Conservation (phyloP, 2,113 vertebrate species). For the Anoura caudifer region DNA sequence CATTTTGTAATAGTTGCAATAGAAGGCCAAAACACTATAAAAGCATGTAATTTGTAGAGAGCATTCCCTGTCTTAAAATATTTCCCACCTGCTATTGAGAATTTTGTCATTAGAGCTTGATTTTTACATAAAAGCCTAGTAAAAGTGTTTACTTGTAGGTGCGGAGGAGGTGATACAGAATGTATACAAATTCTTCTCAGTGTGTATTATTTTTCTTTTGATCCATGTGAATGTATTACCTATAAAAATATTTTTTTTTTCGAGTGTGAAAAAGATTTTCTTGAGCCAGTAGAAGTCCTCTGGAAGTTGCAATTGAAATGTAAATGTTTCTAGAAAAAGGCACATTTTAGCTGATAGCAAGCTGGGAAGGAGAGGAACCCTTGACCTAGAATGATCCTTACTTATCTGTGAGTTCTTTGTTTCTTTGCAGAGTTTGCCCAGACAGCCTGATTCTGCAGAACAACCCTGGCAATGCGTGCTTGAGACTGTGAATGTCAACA, state of each 20-base stretch:
- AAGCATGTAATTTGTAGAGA: background rate
- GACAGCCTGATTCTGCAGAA: background rate
- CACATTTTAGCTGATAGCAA: background rate
- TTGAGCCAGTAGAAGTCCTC: background rate
- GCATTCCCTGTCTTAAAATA: background rate
- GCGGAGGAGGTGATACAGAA: background rate
- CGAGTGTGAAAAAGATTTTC: background rate
- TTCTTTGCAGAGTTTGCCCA: background rate
- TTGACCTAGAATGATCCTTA: background rate
- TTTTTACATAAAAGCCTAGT: slow-evolving; percentile 31
- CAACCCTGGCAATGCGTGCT: background rate
- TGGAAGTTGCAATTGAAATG: slow-evolving; percentile 22
- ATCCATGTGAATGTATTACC: background rate
- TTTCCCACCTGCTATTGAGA: background rate
- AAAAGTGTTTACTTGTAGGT: background rate
- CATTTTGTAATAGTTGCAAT: background rate
- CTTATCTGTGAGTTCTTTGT: background rate
- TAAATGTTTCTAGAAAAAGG: slow-evolving; percentile 3
- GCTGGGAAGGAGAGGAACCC: background rate
- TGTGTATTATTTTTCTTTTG: background rate
- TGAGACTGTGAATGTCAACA: background rate
- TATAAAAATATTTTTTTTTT: background rate
- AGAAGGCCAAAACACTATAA: background rate
- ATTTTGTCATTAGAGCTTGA: slow-evolving; percentile 16
- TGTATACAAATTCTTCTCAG: background rate